Evolutionary conservation across 2,113 vertebrate genomes (phyloP).

Genomic region (Xiphophorus hellerii): DNA sequence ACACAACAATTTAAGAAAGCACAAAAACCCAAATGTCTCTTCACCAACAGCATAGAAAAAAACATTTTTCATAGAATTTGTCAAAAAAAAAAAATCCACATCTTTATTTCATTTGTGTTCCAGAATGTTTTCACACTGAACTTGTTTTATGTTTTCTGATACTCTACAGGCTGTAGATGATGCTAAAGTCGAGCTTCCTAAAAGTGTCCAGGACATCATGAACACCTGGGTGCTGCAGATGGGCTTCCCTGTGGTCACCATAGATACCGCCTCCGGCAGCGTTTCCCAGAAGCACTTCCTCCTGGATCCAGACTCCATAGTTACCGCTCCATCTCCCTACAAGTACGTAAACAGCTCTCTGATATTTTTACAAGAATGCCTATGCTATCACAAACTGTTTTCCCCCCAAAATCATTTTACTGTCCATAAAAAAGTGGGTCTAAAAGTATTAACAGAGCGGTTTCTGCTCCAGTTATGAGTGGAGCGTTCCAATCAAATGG

Average conservation of each 20-base stretch:
- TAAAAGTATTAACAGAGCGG: neutral
- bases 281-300: constrained; percentile 88
- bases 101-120: neutral
- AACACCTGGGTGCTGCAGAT: constrained; percentile 93
- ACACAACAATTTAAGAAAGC: neutral
- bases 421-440: too few relatives aligned
- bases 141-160: too few relatives aligned
- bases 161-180: constrained; percentile 56
- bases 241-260: constrained; percentile 90
- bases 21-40: neutral
- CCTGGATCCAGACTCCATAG: constrained; percentile 74
- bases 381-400: neutral
- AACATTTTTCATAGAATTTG: neutral
- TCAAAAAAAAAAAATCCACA: neutral
- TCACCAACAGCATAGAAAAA: neutral
- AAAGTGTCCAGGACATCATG: constrained; percentile 81
- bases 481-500: constrained; percentile 86
- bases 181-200: rapidly evolving
- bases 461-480: constrained; percentile 82
- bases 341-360: constrained; percentile 73
- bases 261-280: constrained; percentile 66
- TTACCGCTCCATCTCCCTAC: constrained; percentile 78
- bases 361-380: neutral
- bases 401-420: neutral
- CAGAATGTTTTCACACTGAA: neutral